Evolutionary conservation across 2,113 vertebrate genomes (phyloP).

Genomic region (Cyprinodon tularosa): DNA sequence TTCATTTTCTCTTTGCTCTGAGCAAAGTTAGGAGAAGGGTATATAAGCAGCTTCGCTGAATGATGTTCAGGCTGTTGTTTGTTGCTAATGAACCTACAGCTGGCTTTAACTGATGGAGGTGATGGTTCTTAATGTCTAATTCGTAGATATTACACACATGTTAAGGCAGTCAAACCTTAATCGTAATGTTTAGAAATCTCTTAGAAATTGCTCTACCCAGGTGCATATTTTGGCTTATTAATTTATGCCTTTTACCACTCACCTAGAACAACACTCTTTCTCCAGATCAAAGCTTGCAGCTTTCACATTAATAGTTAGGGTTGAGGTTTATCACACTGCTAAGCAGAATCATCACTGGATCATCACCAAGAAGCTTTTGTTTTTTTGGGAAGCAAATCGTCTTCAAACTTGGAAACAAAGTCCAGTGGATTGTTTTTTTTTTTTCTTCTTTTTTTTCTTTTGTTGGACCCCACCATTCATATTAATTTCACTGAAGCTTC

Average conservation of each 20-base stretch:
- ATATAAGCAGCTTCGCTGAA: constrained; percentile 22
- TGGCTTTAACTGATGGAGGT: neutral
- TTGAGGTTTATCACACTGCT: neutral
- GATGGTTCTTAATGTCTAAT: neutral
- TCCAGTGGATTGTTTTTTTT: too few species aligned
- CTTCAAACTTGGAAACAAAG: too few species aligned
- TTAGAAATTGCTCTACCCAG: neutral
- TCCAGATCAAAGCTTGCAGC: neutral
- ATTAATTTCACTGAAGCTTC: too few species aligned
- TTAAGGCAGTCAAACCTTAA: neutral
- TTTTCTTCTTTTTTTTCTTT: too few species aligned
- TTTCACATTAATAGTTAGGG: neutral
- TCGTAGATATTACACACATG: neutral
- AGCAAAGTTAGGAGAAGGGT: constrained; percentile 9
- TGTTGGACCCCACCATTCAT: too few species aligned
- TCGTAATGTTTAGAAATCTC: neutral
- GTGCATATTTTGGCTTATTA: neutral
- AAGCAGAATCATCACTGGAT: too few species aligned
- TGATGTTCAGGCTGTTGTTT: neutral
- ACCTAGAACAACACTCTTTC: neutral
- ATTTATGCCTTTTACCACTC: neutral
- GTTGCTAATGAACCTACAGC: constrained; percentile 1
- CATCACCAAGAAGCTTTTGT: too few species aligned
- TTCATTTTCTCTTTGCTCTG: constrained; percentile 17
- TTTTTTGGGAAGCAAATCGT: too few species aligned